Conservation (phyloP, 2,797 vertebrate species). For the Carduelis carduelis region DNA sequence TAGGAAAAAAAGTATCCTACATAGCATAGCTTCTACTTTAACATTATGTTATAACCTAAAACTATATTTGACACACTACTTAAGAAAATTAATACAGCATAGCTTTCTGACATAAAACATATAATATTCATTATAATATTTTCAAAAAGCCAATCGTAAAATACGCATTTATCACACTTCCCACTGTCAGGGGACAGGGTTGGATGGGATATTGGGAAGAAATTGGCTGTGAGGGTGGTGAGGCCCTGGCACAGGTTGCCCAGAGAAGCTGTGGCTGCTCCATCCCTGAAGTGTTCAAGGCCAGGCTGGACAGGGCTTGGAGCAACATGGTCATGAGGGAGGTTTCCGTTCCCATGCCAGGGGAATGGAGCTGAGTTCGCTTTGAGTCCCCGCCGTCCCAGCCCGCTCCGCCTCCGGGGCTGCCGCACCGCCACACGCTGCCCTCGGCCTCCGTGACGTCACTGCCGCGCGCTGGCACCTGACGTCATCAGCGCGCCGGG, state of each 20-base stretch:
- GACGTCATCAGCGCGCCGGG: not conserved
- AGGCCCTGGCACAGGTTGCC: not conserved
- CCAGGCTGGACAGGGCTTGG: not conserved
- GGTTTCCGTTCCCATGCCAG: not conserved
- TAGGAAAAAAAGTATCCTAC: not conserved
- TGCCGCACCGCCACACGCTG: rapidly evolving
- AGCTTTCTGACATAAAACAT: not conserved
- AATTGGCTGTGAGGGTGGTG: rapidly evolving
- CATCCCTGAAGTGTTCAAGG: no score
- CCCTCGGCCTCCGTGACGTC: rapidly evolving
- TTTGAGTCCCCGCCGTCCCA: rapidly evolving
- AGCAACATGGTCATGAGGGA: not conserved
- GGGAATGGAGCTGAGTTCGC: rapidly evolving
- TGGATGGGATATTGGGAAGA: not conserved
- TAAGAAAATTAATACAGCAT: not conserved
- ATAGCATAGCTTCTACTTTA: not conserved
- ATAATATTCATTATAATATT: not conserved
- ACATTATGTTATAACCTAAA: not conserved
- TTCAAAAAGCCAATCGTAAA: not conserved
- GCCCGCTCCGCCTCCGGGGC: rapidly evolving
- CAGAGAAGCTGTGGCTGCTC: not conserved
- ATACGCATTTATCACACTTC: not conserved
- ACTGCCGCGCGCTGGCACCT: rapidly evolving
- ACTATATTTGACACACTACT: not conserved
- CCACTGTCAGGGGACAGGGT: not conserved